These are phyloP conservation scores for Tetranychus piercei DNA, from an alignment of 2,888 invertebrate species.

Conservation along the genomic window DNA sequence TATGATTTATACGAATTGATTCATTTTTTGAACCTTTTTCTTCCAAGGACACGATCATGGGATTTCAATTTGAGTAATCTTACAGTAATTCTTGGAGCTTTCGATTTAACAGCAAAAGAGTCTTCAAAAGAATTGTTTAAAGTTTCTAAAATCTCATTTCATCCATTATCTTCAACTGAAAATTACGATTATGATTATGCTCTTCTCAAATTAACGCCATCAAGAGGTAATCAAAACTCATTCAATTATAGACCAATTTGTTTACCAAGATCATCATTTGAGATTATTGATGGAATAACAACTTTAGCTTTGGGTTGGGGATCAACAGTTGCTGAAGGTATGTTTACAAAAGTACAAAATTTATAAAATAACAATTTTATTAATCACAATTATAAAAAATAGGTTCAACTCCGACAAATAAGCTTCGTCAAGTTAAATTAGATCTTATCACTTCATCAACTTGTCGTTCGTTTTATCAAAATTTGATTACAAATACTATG, in stretches of 20 bases:
- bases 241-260: conserved; percentile 7
- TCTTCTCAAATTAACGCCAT: conserved; percentile 1
- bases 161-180: conserved; percentile 5
- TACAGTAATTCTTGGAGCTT: conserved; percentile 5
- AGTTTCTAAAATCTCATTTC: conserved; percentile 11
- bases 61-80: background rate
- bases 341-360: background rate
- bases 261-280: conserved; percentile 10
- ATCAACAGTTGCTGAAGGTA: background rate
- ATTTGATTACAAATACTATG: conserved; percentile 10
- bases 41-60: background rate
- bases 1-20: background rate
- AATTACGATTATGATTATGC: conserved; percentile 15
- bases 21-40: background rate
- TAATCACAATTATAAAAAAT: no score
- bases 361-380: no score
- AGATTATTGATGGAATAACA: background rate
- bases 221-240: background rate
- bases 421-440: background rate
- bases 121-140: conserved; percentile 2
- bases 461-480: background rate
- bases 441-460: background rate
- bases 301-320: conserved; percentile 13
- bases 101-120: conserved; percentile 12
- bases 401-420: background rate